Evolutionary conservation across 1,140 invertebrate genomes (phyloP).

Genomic region (Apocrypta bakeri): DNA sequence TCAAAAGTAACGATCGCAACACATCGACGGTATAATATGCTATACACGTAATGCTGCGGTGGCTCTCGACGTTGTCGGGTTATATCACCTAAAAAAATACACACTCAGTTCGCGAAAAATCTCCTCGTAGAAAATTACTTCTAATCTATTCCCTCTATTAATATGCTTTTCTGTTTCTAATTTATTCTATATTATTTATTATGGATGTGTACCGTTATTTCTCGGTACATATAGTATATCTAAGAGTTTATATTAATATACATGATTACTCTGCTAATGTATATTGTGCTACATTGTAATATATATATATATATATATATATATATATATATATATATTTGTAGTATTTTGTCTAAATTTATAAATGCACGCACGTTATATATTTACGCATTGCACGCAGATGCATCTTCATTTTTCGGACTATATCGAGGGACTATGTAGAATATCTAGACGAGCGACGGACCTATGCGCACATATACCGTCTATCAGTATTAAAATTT

Average conservation of each 20-base stretch:
- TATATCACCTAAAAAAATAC: constrained; percentile 16
- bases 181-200: not conserved
- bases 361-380: not conserved
- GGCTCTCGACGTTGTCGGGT: not conserved
- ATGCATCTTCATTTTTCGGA: not conserved
- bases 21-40: not conserved
- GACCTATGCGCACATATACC: constrained; percentile 2
- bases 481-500: constrained; percentile 53
- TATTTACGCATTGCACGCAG: not conserved
- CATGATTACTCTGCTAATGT: constrained; percentile 5
- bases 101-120: constrained; percentile 35
- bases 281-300: not conserved
- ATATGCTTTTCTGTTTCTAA: not conserved
- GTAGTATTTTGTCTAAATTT: not conserved
- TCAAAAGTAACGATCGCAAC: constrained; percentile 4
- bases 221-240: constrained; percentile 1
- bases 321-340: not conserved
- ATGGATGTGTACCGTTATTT: not conserved
- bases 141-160: constrained; percentile 37
- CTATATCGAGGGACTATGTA: constrained; percentile 31
- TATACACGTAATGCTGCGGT: not conserved
- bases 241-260: not conserved
- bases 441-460: constrained; percentile 35
- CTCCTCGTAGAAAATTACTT: constrained; percentile 49
- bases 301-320: not conserved